A percentile compares a stretch with the other conserved stretches of the same genome.
Evolutionary conservation across 2,113 vertebrate species (phyloP).

Genomic region (Microcebus tavaratra): DNA sequence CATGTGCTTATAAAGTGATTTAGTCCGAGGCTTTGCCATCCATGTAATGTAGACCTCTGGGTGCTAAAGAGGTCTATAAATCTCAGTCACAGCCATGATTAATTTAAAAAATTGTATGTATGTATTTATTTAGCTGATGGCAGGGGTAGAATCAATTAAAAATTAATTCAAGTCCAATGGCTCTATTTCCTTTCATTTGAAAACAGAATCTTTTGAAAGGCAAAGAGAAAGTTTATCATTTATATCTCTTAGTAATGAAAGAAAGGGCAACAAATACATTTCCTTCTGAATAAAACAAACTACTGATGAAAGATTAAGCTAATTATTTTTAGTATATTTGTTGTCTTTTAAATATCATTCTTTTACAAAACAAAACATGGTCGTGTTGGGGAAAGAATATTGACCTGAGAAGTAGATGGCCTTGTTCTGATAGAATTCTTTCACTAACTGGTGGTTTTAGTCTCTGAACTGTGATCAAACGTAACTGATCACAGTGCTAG

Average conservation of each 20-base stretch:
- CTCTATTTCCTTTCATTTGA: background rate
- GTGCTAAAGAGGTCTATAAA: background rate
- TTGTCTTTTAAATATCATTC: background rate
- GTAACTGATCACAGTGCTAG: background rate
- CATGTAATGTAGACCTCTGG: background rate
- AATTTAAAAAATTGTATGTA: background rate
- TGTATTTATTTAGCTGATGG: background rate
- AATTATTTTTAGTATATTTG: background rate
- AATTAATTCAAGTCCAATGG: background rate
- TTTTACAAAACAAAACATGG: background rate
- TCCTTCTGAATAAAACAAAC: background rate
- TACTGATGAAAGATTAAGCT: background rate
- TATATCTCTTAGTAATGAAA: background rate
- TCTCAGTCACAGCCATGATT: background rate
- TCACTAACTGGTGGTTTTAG: background rate
- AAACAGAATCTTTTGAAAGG: background rate
- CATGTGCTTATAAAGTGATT: background rate
- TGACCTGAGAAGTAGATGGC: background rate
- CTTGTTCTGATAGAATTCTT: background rate
- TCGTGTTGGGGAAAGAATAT: background rate
- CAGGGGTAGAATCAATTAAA: background rate
- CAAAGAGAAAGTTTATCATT: background rate
- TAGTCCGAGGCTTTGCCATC: background rate
- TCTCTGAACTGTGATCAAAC: background rate
- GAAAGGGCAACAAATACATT: background rate